Evolutionary conservation across 2,113 vertebrate species (phyloP).

Genomic region (Xiphophorus maculatus): DNA sequence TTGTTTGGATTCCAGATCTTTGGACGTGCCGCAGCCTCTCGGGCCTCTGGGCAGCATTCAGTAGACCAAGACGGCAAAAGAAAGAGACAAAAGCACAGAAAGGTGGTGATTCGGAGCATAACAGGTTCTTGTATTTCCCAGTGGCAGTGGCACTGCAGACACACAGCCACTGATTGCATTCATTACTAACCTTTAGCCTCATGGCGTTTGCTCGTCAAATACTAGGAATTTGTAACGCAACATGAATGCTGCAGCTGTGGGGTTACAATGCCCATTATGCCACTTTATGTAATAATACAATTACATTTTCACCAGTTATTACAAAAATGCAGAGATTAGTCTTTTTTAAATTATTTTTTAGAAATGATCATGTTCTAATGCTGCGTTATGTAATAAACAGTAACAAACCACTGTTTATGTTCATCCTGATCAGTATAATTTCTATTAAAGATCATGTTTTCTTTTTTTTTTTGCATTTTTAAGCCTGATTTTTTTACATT

Average conservation of each 20-base stretch:
- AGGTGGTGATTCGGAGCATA: slow-evolving; percentile 20
- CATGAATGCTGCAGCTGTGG: not conserved
- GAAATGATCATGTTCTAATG: no score
- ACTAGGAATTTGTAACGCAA: not conserved
- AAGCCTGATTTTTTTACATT: no score
- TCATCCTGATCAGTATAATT: no score
- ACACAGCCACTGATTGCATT: slow-evolving; percentile 10
- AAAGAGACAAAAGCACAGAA: slow-evolving; percentile 7
- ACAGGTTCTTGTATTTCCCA: slow-evolving; percentile 13
- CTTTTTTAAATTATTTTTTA: no score
- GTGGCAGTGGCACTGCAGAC: slow-evolving; percentile 6
- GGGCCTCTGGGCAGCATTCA: slow-evolving; percentile 43
- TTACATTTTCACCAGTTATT: no score
- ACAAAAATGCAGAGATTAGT: no score
- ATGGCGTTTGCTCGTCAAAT: not conserved
- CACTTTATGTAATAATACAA: no score
- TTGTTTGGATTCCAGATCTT: slow-evolving; percentile 57
- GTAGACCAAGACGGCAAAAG: slow-evolving; percentile 39
- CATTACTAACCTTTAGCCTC: slow-evolving; percentile 18
- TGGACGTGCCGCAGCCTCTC: slow-evolving; percentile 25
- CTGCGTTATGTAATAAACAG: no score
- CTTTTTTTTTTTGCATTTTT: no score
- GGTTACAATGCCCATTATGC: no score
- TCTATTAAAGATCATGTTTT: no score
- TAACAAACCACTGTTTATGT: no score